Percentiles rank a stretch among this genome's conserved stretches.
Evolutionary conservation across 92 coral and sea anemone genomes (phyloP).

Genomic region (Porites lobata): DNA sequence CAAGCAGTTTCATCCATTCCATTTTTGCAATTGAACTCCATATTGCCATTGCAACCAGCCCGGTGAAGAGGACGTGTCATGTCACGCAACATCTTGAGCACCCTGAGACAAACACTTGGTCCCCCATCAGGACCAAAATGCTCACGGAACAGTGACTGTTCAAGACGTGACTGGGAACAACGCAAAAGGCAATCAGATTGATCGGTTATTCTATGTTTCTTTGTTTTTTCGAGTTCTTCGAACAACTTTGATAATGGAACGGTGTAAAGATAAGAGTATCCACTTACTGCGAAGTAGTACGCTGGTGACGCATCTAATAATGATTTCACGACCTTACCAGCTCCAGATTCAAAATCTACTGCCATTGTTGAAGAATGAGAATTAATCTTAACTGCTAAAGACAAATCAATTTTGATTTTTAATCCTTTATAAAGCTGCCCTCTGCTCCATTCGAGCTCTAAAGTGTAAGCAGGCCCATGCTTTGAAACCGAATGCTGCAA

Average conservation of each 20-base stretch:
- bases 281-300: slow-evolving; percentile 9
- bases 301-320: neutral
- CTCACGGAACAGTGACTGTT: neutral
- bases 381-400: slow-evolving; percentile 41
- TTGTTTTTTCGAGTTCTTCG: neutral
- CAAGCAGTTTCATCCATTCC: too few relatives aligned
- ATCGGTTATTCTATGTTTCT: neutral
- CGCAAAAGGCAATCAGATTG: neutral
- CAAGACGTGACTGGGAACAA: slow-evolving; percentile 13
- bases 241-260: slow-evolving; percentile 8
- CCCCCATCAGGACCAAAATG: slow-evolving; percentile 24
- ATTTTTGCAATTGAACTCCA: too few relatives aligned
- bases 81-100: too few relatives aligned
- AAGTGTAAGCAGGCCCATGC: slow-evolving; percentile 46
- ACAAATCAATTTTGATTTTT: slow-evolving; percentile 26
- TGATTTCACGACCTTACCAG: neutral
- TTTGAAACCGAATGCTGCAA: slow-evolving; percentile 42
- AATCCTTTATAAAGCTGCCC: slow-evolving; percentile 26
- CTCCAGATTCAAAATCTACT: neutral
- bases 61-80: neutral
- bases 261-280: neutral
- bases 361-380: slow-evolving; percentile 13
- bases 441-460: slow-evolving; percentile 20
- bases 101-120: neutral
- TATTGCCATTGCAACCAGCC: neutral